Base-by-base conservation (phyloP, 2,113 vertebrate species). In the Alligator mississippiensis region DNA sequence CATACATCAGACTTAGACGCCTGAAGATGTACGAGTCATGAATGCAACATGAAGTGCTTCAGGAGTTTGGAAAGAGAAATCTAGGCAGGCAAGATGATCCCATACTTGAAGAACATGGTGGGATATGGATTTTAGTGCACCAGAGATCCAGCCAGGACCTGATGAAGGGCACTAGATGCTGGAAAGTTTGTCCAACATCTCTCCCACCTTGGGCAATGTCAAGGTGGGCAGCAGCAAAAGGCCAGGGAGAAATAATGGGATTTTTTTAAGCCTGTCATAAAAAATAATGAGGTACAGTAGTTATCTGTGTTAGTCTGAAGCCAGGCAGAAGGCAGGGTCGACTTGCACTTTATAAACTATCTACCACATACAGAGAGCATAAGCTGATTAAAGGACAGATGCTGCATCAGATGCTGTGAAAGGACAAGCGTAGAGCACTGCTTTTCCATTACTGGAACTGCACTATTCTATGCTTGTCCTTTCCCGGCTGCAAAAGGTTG, bases 201-300 rank as follows among this genome's bases (percentile, higher is more conserved):
- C 47, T 47, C 47, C 47, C 47, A 47, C 47, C 47, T 47, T 47
- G 47, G 47, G 10, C 18, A 62, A 47, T 38, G 79, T 68, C 77
- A 91, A 91, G 58, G 77, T 79, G 92, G 88, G 78, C 66, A 84
- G 59, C 57, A 91, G 63, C 72, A 78, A 77, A 80, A 27, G 61
- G 95, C 55, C 64, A 84, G 30, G 30, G 82, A 93, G 78, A 95
- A 94, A 28, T 82, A 89, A 60, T 63, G 93, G 80, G 61, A 88
- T 88, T 11, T 86, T 80, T 94, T n/a, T n/a, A 62, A 93, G 55
- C 24, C 28, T 91, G 66, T 28, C 88, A 88, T n/a, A 87, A 97
- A 96, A 30, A 87, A 90, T 94, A 85, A 58, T 75, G 64, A 85
- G 82, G 47, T 47, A 47, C 47, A 47, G 7, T 47, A 47, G 7